Base-by-base conservation (phyloP, 2,113 vertebrate genomes). In the Hydropotes inermis region DNA sequence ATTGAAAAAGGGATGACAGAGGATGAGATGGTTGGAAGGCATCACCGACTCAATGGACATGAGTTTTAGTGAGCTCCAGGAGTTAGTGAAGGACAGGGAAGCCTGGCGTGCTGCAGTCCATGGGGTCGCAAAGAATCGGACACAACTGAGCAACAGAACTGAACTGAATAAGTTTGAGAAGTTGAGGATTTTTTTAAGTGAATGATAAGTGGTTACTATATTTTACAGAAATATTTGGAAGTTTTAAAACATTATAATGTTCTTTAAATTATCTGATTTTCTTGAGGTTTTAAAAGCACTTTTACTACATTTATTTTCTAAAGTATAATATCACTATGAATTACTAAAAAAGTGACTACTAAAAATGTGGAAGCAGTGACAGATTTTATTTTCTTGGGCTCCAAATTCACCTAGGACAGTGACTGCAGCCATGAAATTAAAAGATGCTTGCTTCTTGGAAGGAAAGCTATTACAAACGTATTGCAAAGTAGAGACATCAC, bases 231-330 rank as follows among this genome's bases (percentile, higher is more conserved):
- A 70, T 10, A 43, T 47, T 17, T 27, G 25, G 3, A 55, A 67
- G n/a, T 84, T 74, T 43, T 28, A 57, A 92, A 74, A 74, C 21
- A 74, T 74, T 74, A 39, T 25, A 25, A 33, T 74, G 36, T 39
- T 52, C 39, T 94, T 91, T 82, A 55, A 95, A 87, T 82, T 64
- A 74, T 58, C 16, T 87, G 21, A 81, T 95, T 70, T 36, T 3
- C 9, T 27, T 43, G 43, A 2, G 0, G 28, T 36, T 36, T 70
- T 89, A 74, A 91, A 79, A n/a, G 27, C 15, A 19, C 36, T 74
- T 87, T 84, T 91, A 54, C 3, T 61, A 15, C 70, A 89, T 57
- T 96, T 67, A 74, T 87, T 95, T 15, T 64, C 60, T 58, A 58
- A 83, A 83, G 14, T 50, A 36, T 78, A 1, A 13, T 25, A 74